A percentile compares a stretch with the other conserved stretches of the same genome.
phyloP scores from a whole-genome alignment of 1,140 invertebrate genomes.

The Drosophila bipectinata region DNA sequence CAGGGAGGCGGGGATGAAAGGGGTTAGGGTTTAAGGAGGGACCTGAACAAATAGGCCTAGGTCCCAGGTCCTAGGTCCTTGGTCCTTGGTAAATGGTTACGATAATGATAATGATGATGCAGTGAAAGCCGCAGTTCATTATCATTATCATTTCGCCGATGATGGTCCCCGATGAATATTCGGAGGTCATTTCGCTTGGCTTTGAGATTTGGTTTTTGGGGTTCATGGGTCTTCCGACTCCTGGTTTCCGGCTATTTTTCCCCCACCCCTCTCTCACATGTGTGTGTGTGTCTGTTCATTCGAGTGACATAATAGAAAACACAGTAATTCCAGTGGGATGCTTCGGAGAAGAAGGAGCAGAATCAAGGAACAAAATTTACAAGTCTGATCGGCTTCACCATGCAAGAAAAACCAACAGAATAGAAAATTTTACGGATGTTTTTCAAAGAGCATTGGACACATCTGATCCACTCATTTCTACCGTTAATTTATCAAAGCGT shows the following conservation, averaged over 20 bases:
- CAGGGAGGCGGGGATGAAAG: background rate
- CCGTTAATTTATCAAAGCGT: too few relatives aligned
- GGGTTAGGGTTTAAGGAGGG: background rate
- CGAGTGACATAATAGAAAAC: too few relatives aligned
- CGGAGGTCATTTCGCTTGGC: slow-evolving; percentile 53
- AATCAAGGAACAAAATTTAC: too few relatives aligned
- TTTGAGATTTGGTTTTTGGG: slow-evolving; percentile 37
- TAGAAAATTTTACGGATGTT: too few relatives aligned
- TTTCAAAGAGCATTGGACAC: too few relatives aligned
- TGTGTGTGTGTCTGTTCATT: slow-evolving; percentile 8
- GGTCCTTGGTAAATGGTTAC: slow-evolving; percentile 38
- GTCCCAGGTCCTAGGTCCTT: slow-evolving; percentile 1
- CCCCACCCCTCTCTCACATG: background rate
- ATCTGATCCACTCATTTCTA: too few relatives aligned
- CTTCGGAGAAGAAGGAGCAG: too few relatives aligned
- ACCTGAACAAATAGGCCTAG: background rate
- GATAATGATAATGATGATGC: slow-evolving; percentile 44
- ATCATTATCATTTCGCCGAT: slow-evolving; percentile 43
- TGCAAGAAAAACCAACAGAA: too few relatives aligned
- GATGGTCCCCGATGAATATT: slow-evolving; percentile 38
- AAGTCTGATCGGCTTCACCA: too few relatives aligned
- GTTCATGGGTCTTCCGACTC: background rate
- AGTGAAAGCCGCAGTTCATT: slow-evolving; percentile 35
- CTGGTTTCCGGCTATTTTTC: background rate
- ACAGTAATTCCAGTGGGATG: too few relatives aligned